These are phyloP conservation scores for Calyptomena viridis DNA, from an alignment of 2,113 vertebrate species.

Conservation along the genomic window DNA sequence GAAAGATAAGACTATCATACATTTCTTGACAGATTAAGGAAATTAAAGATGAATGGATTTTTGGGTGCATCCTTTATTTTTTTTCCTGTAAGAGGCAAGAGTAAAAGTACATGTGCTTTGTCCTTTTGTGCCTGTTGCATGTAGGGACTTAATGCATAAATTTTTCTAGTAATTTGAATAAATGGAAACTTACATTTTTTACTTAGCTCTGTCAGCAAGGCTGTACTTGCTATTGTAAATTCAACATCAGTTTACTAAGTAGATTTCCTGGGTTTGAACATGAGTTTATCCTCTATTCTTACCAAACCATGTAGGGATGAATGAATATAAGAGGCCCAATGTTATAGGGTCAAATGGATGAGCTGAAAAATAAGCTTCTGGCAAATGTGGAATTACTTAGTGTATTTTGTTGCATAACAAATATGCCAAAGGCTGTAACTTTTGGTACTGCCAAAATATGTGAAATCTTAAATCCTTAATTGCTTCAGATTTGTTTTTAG, in stretches of 20 bases:
- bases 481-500: not conserved
- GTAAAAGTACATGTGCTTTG: not conserved
- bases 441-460: conserved; percentile 15
- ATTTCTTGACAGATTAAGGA: not conserved
- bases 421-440: not conserved
- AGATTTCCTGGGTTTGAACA: not conserved
- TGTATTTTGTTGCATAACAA: not conserved
- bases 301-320: not conserved
- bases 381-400: not conserved
- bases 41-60: not conserved
- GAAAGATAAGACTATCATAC: not conserved
- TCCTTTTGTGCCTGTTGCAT: not conserved
- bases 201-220: not conserved
- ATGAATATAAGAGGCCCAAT: not conserved
- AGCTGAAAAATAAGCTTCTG: not conserved
- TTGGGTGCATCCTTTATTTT: not conserved
- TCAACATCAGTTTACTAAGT: not conserved
- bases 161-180: not conserved
- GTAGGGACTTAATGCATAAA: not conserved
- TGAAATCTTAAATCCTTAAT: not conserved
- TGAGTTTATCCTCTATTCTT: not conserved
- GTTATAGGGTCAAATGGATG: not conserved
- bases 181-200: not conserved
- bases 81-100: not conserved
- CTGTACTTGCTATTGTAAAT: not conserved